Evolutionary conservation across 1,140 invertebrate genomes (phyloP).

Genomic region (Grapholita molesta): DNA sequence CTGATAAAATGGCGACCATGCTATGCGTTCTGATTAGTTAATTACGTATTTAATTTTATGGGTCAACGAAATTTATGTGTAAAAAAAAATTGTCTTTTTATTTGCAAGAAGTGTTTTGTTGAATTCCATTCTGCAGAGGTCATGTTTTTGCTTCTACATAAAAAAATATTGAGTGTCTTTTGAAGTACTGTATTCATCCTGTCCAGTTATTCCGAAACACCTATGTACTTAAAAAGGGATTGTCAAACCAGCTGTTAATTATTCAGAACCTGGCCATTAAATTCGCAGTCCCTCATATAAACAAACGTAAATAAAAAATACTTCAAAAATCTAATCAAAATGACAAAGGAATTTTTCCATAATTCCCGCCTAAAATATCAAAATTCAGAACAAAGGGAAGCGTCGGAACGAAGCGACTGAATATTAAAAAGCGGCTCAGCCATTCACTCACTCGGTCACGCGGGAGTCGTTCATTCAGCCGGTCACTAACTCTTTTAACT

Average conservation of each 20-base stretch:
- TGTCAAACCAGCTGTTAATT: not conserved
- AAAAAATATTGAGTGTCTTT: too few species aligned
- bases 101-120: too few species aligned
- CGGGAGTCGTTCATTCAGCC: conserved; percentile 33
- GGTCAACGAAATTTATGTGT: too few species aligned
- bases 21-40: too few species aligned
- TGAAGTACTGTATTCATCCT: too few species aligned
- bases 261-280: not conserved
- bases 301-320: not conserved
- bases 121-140: too few species aligned
- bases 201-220: too few species aligned
- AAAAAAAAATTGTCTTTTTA: too few species aligned
- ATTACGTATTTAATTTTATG: too few species aligned
- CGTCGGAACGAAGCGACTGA: not conserved
- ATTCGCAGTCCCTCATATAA: not conserved
- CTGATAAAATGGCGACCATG: too few species aligned
- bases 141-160: too few species aligned
- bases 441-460: conserved; percentile 28
- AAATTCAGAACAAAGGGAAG: conserved; percentile 10
- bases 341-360: conserved; percentile 5
- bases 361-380: conserved; percentile 8
- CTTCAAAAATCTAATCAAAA: conserved; percentile 9
- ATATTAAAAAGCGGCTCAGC: conserved; percentile 34
- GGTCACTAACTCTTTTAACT: conserved; percentile 17
- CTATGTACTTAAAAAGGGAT: too few species aligned